Base-by-base conservation (phyloP, 2,797 vertebrate genomes). In the Karalla daura region DNA sequence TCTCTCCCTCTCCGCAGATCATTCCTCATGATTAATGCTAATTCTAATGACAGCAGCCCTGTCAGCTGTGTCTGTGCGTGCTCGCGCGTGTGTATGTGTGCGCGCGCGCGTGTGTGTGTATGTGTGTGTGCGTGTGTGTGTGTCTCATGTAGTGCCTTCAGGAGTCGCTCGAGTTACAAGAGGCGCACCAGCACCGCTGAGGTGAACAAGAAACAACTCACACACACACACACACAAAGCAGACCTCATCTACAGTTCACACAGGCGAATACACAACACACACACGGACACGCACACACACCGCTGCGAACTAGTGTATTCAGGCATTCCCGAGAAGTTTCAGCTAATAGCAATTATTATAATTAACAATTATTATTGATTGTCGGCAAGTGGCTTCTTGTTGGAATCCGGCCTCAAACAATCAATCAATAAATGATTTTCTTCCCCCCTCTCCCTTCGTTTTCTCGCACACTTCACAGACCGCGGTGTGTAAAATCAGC, bases 161-260 rank as follows among this genome's bases (percentile, higher is more conserved):
- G 91, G 92, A 93, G 91, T 92, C 90, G 93, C 92, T 91, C 87
- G 68, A 76, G 88, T 87, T 90, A 83, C 87, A 89, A 89, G 84
- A 90, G 88, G 86, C 84, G 84, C 86, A 88, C 76, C 87, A 85
- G 70, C 85, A 76, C 84, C 76, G 63, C 85, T 5, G 79, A 90
- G 84, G 87, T 82, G 85, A 83, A 77, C 78, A 46, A 84, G 79
- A 72, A n/a, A 77, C 85, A 86, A 86, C 81, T 76, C 75, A n/a
- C 63, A 47, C 81, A 72, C 67, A 67, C 39, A 40, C 66, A 85
- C 56, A 88, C 87, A 88, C 89, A 91, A 88, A 86, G 86, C 81
- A 69, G 59, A 83, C 82, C 85, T 74, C 82, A 76, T 84, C 63
- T 83, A 86, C 86, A 88, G 64, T 88, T 88, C 71, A 68, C 37